Evolutionary conservation across 2,113 vertebrate species (phyloP).

Genomic region (Cryptoleucopteryx plumbea): DNA sequence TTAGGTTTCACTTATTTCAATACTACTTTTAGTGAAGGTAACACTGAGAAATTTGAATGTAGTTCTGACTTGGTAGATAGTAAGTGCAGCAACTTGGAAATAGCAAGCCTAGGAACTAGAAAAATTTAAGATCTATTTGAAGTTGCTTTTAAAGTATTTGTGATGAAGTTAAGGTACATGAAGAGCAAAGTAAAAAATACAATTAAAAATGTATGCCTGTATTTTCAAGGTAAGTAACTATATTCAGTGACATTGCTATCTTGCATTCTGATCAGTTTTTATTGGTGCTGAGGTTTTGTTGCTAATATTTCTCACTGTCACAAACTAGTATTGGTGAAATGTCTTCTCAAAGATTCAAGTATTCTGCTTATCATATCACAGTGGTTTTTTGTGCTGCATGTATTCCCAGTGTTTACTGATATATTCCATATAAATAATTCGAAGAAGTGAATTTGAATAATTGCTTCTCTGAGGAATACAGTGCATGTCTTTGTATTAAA

Average conservation of each 20-base stretch:
- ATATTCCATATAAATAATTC: background rate
- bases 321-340: background rate
- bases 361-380: background rate
- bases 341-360: background rate
- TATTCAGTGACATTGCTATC: background rate
- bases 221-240: background rate
- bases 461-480: slow-evolving; percentile 14
- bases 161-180: background rate
- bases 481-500: background rate
- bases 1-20: background rate
- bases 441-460: background rate
- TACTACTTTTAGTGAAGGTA: background rate
- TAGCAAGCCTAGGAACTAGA: background rate
- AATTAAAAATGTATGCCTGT: background rate
- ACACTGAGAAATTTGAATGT: background rate
- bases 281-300: background rate
- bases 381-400: background rate
- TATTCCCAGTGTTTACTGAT: background rate
- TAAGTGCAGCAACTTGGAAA: background rate
- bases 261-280: background rate
- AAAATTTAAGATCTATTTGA: background rate
- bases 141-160: background rate
- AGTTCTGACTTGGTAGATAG: background rate
- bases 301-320: background rate
- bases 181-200: background rate